Conservation (phyloP, 2,113 vertebrate species). For the Syrrhaptes paradoxus region DNA sequence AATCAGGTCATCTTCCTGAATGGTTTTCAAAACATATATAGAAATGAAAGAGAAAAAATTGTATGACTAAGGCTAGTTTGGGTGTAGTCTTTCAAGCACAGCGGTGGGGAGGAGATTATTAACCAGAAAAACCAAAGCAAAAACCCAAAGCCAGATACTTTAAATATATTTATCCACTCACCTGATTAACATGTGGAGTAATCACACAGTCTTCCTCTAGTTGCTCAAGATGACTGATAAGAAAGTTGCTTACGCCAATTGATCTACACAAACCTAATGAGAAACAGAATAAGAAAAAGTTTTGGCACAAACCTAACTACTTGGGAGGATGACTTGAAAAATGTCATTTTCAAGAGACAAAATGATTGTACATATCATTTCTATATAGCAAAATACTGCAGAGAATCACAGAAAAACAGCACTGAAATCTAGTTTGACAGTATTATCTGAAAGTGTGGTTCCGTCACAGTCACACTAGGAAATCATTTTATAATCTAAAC, state of each 20-base stretch:
- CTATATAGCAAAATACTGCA: neutral
- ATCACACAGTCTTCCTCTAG: slow-evolving; percentile 78
- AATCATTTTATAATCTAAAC: slow-evolving; percentile 72
- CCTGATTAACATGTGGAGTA: slow-evolving; percentile 81
- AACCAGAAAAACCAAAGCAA: neutral
- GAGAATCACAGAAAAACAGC: neutral
- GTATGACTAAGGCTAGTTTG: neutral
- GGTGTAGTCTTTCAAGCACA: neutral
- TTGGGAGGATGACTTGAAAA: neutral
- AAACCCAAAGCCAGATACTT: neutral
- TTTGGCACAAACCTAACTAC: neutral
- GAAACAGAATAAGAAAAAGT: neutral
- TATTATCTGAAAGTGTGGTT: slow-evolving; percentile 16
- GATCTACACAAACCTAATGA: slow-evolving; percentile 77
- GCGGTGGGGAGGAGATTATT: neutral
- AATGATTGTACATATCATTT: neutral
- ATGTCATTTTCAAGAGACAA: neutral
- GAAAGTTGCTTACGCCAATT: slow-evolving; percentile 85
- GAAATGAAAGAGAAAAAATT: neutral
- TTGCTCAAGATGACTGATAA: slow-evolving; percentile 81
- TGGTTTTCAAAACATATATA: neutral
- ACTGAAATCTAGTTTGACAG: slow-evolving; percentile 10
- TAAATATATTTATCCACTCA: slow-evolving; percentile 26
- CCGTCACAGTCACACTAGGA: slow-evolving; percentile 39
- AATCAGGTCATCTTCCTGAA: neutral